These are phyloP conservation scores for Taurulus bubalis DNA, from an alignment of 2,113 vertebrate genomes.

Conservation along the genomic window DNA sequence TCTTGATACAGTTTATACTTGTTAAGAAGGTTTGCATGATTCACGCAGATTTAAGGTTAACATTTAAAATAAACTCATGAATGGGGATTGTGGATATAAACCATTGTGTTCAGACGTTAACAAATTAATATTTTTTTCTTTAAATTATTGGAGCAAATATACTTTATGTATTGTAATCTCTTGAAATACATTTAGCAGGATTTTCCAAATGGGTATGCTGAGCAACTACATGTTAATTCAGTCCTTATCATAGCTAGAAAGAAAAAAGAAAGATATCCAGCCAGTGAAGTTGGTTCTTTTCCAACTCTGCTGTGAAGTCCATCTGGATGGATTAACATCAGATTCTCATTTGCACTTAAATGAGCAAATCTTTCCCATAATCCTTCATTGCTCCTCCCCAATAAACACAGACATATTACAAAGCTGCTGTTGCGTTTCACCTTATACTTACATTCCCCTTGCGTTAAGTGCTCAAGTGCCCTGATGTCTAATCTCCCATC, in stretches of 20 bases:
- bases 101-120: not conserved
- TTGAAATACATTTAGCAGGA: not conserved
- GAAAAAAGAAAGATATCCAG: conserved; percentile 13
- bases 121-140: not conserved
- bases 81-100: not conserved
- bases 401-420: conserved; percentile 30
- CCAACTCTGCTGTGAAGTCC: conserved; percentile 49
- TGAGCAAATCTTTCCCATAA: conserved; percentile 48
- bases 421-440: conserved; percentile 53
- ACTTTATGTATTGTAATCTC: not conserved
- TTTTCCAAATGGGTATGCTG: not conserved
- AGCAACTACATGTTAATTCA: not conserved
- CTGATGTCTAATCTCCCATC: conserved; percentile 42
- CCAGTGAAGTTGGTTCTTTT: conserved; percentile 26
- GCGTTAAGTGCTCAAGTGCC: conserved; percentile 39
- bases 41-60: not conserved
- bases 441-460: conserved; percentile 36
- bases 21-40: conserved; percentile 7
- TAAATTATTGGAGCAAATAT: not conserved
- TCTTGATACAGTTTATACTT: not conserved
- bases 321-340: conserved; percentile 61
- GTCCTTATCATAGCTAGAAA: conserved; percentile 16
- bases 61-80: not conserved
- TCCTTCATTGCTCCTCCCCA: conserved; percentile 44
- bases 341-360: conserved; percentile 65